Evolutionary conservation across 1,140 invertebrate species (phyloP).

Genomic region (Chironomus tepperi): DNA sequence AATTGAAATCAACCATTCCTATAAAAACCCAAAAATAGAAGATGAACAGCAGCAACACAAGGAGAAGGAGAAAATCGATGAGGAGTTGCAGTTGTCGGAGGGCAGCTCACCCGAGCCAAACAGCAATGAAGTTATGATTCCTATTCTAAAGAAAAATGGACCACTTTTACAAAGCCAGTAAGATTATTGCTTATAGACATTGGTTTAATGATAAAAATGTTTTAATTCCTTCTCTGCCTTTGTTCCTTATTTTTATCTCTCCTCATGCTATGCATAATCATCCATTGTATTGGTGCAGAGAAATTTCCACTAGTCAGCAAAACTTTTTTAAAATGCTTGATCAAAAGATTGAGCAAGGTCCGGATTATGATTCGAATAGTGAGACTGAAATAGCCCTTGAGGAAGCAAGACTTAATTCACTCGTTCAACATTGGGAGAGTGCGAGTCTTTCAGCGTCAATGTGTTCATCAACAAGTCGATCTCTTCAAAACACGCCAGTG

Average conservation of each 20-base stretch:
- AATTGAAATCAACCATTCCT: neutral
- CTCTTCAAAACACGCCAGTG: conserved; percentile 38
- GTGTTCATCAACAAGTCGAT: conserved; percentile 39
- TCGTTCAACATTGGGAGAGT: conserved; percentile 54
- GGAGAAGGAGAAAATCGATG: conserved; percentile 25
- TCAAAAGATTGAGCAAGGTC: conserved; percentile 78
- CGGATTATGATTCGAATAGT: conserved; percentile 60
- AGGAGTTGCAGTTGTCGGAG: conserved; percentile 20
- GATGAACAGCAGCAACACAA: conserved; percentile 24
- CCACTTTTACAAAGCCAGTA: conserved; percentile 40
- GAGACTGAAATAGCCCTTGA: conserved; percentile 53
- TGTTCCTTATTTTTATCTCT: no score
- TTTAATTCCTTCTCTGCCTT: conserved; percentile 39
- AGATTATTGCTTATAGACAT: conserved; percentile 26
- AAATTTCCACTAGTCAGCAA: conserved; percentile 75
- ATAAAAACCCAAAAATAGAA: conserved; percentile 27
- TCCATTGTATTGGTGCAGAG: conserved; percentile 44
- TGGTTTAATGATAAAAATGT: conserved; percentile 27
- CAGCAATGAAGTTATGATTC: conserved; percentile 38
- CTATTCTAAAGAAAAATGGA: conserved; percentile 38
- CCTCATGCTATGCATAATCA: no score
- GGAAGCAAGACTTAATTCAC: conserved; percentile 45
- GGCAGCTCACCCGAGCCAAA: conserved; percentile 28
- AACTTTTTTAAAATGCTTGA: conserved; percentile 87
- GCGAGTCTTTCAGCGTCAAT: conserved; percentile 45